Conservation (phyloP, 2,888 invertebrate species). For the Drosophila yooni region DNA sequence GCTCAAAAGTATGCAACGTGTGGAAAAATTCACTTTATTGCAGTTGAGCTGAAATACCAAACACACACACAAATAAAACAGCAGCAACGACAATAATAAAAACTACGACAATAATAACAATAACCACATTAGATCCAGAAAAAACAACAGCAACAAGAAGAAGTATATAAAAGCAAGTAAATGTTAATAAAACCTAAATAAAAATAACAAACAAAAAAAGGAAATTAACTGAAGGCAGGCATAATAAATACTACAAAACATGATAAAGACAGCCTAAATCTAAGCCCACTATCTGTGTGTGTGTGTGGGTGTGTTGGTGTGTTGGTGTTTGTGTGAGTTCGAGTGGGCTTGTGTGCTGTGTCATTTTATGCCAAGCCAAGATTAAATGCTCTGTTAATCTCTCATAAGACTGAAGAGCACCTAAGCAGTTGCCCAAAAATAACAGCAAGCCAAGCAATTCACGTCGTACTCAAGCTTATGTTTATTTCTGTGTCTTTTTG, state of each 20-base stretch:
- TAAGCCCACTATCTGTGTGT: constrained; percentile 31
- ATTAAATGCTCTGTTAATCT: constrained; percentile 77
- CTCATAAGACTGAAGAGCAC: constrained; percentile 47
- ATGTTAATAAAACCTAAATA: constrained; percentile 62
- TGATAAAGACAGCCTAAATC: constrained; percentile 33
- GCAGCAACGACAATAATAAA: constrained; percentile 45
- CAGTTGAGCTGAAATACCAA: constrained; percentile 61
- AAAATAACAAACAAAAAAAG: constrained; percentile 9
- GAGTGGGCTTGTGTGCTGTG: constrained; percentile 38
- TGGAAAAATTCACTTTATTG: constrained; percentile 74
- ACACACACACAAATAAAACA: constrained; percentile 14
- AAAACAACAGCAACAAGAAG: constrained; percentile 7
- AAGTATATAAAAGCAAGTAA: constrained; percentile 67
- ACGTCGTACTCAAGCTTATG: constrained; percentile 17
- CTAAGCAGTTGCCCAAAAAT: constrained; percentile 50
- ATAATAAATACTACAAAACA: constrained; percentile 47
- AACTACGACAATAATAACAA: constrained; percentile 26
- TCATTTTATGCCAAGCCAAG: constrained; percentile 65
- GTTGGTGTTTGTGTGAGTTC: background rate
- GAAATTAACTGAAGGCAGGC: constrained; percentile 13
- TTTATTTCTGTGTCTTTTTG: constrained; percentile 7
- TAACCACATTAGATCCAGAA: constrained; percentile 21
- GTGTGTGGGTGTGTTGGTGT: constrained; percentile 20
- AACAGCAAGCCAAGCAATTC: constrained; percentile 50
- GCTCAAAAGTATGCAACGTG: constrained; percentile 74